phyloP scores from a whole-genome alignment of 35 echinoderm and acorn worm species.

The Eucidaris tribuloides region DNA sequence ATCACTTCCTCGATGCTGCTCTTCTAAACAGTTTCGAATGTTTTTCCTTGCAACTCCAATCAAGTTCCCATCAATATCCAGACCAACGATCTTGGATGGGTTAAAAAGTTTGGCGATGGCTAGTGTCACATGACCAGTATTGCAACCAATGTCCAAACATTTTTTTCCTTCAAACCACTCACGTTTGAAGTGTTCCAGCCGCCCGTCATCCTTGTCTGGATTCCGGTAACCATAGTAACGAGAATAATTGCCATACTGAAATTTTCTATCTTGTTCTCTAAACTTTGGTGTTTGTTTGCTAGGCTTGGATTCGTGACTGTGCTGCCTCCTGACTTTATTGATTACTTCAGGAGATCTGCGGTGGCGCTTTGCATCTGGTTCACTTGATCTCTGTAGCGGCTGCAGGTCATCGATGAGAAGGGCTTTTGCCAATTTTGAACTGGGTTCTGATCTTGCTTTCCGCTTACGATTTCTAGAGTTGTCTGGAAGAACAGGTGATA shows the following conservation, averaged over 20 bases:
- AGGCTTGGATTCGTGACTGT: slow-evolving; percentile 38
- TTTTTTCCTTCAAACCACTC: slow-evolving; percentile 92
- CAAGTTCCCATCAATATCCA: slow-evolving; percentile 90
- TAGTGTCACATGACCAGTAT: slow-evolving; percentile 94
- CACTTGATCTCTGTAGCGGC: background rate
- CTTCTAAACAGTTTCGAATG: slow-evolving; percentile 75
- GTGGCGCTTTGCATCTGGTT: slow-evolving; percentile 17
- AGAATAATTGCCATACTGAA: slow-evolving; percentile 95
- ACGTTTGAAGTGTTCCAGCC: slow-evolving; percentile 57
- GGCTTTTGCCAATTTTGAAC: slow-evolving; percentile 61
- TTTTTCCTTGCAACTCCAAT: slow-evolving; percentile 92
- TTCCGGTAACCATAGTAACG: slow-evolving; percentile 98
- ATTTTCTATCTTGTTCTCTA: slow-evolving; percentile 70
- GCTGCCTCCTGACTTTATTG: slow-evolving; percentile 30
- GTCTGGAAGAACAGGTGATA: slow-evolving; percentile 96
- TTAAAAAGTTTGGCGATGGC: slow-evolving; percentile 69
- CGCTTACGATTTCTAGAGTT: slow-evolving; percentile 44
- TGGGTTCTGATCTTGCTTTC: slow-evolving; percentile 80
- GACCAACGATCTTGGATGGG: slow-evolving; percentile 76
- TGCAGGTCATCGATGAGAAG: slow-evolving; percentile 47
- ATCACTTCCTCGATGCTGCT: background rate
- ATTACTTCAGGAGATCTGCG: slow-evolving; percentile 50
- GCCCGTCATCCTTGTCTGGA: slow-evolving; percentile 64
- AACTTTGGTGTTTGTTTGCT: slow-evolving; percentile 61
- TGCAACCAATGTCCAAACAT: slow-evolving; percentile 97